Evolutionary conservation across 2,113 vertebrate species (phyloP).

Genomic region (Aptenodytes patagonicus): DNA sequence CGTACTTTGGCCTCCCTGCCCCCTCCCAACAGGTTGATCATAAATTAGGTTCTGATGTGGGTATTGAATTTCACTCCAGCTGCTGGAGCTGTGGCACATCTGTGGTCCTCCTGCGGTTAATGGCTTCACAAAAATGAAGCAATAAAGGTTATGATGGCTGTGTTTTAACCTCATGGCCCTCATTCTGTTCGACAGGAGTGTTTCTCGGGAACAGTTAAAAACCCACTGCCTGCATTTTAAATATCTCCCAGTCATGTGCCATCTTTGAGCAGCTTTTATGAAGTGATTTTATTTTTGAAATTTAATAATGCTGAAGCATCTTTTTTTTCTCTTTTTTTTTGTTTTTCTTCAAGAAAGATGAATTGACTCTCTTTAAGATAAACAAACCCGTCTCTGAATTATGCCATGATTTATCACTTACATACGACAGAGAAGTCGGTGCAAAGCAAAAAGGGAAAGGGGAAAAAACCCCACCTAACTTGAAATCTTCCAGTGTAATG

Average conservation of each 20-base stretch:
- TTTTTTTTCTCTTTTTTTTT: neutral
- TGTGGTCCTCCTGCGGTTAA: conserved; percentile 66
- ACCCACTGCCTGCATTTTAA: conserved; percentile 29
- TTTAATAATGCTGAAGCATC: neutral
- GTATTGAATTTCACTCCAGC: conserved; percentile 64
- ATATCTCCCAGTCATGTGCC: neutral
- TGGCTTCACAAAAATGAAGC: conserved; percentile 61
- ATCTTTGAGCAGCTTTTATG: neutral
- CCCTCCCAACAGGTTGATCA: conserved; percentile 30
- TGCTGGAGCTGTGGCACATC: conserved; percentile 64
- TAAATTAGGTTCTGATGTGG: conserved; percentile 64
- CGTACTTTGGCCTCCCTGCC: neutral
- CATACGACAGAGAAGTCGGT: rapidly evolving
- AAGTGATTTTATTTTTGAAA: neutral
- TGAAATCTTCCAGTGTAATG: neutral
- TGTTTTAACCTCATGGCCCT: conserved; percentile 71
- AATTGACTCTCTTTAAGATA: neutral
- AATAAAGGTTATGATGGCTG: conserved; percentile 70
- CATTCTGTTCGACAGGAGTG: neutral
- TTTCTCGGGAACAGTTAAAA: conserved; percentile 47
- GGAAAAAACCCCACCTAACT: neutral
- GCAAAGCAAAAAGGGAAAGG: neutral
- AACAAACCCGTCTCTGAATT: neutral
- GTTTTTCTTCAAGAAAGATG: neutral
- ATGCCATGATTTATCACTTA: neutral